These are phyloP conservation scores for Seira sanloemensis DNA, from an alignment of 2,888 invertebrate genomes.

Conservation along the genomic window DNA sequence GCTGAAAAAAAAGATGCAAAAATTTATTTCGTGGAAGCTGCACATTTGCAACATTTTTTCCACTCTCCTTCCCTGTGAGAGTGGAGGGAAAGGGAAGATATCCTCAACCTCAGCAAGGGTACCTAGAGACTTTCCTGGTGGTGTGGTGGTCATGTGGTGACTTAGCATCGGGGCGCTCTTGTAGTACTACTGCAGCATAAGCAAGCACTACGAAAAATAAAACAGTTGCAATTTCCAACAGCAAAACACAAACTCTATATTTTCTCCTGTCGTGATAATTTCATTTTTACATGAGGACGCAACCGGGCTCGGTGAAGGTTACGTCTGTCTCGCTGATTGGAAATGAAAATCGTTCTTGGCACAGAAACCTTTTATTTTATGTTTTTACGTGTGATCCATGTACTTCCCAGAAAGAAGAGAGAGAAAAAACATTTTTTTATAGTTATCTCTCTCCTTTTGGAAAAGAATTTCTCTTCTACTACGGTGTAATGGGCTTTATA, in stretches of 20 bases:
- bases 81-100: constrained; percentile 2
- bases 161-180: no score
- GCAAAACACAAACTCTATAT: not conserved
- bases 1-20: constrained; percentile 12
- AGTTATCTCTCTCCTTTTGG: no score
- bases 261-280: not conserved
- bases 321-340: no score
- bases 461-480: not conserved
- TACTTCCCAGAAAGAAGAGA: no score
- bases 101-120: constrained; percentile 48
- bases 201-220: no score
- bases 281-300: no score
- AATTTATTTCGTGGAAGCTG: constrained; percentile 21
- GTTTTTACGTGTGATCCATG: not conserved
- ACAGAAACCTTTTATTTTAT: not conserved
- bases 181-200: no score
- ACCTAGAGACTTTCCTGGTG: constrained; percentile 14
- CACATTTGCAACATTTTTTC: constrained; percentile 41
- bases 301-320: no score
- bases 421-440: no score
- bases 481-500: not conserved
- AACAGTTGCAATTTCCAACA: not conserved
- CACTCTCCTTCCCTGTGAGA: not conserved
- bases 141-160: constrained; percentile 5
- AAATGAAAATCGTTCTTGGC: not conserved